Conservation (phyloP, 2,113 vertebrate species). For the Choloepus hoffmanni region DNA sequence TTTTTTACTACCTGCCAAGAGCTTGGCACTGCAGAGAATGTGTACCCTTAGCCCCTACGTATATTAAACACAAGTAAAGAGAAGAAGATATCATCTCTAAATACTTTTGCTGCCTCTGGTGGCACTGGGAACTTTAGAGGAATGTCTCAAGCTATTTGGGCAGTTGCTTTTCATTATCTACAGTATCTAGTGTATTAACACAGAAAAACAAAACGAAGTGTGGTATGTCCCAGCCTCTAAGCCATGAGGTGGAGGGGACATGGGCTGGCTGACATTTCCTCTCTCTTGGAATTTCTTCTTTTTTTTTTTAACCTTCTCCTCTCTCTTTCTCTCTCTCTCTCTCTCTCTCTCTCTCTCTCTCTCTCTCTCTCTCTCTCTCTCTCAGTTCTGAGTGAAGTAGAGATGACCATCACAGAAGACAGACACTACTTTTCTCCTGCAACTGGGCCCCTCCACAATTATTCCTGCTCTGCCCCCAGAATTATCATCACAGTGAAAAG, state of each 20-base stretch:
- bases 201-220: neutral
- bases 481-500: neutral
- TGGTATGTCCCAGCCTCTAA: neutral
- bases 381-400: neutral
- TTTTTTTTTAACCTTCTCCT: neutral
- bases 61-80: slow-evolving; percentile 34
- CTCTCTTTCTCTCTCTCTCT: too few relatives aligned
- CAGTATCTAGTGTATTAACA: neutral
- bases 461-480: neutral
- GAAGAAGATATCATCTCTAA: neutral
- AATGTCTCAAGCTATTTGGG: neutral
- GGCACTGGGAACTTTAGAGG: neutral
- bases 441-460: neutral
- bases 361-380: too few relatives aligned
- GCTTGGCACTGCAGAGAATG: neutral
- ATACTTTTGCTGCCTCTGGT: neutral
- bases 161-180: neutral
- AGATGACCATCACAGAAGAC: neutral
- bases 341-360: too few relatives aligned
- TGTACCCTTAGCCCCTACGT: neutral
- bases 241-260: neutral
- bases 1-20: neutral
- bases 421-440: neutral
- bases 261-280: neutral
- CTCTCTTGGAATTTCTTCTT: neutral